phyloP scores from a whole-genome alignment of 53 echinoderm and acorn worm species.

The Stichopus horrens region DNA sequence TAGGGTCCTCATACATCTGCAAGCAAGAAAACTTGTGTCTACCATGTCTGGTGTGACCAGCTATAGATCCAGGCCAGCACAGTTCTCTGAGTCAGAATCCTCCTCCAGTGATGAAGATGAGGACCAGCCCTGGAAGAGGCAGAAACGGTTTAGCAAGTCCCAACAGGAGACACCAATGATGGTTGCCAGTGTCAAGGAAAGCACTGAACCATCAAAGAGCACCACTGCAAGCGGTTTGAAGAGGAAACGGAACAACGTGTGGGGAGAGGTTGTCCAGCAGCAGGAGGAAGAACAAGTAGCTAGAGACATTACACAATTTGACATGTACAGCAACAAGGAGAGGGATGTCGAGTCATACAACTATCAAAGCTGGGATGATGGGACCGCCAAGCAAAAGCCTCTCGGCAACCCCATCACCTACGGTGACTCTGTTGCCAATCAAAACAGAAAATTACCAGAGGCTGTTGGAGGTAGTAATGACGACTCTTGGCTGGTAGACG shows the following conservation, averaged over 20 bases:
- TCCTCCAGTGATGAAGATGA: slow-evolving; percentile 46
- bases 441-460: slow-evolving; percentile 27
- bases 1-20: too few species aligned
- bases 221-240: not conserved
- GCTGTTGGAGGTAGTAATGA: slow-evolving; percentile 63
- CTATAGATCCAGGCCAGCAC: slow-evolving; percentile 21
- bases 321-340: slow-evolving; percentile 59
- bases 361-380: slow-evolving; percentile 45
- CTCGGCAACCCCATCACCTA: slow-evolving; percentile 54
- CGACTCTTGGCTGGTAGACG: slow-evolving; percentile 64
- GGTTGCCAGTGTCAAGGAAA: not conserved
- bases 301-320: slow-evolving; percentile 71
- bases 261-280: slow-evolving; percentile 74
- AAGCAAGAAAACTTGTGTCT: too few species aligned
- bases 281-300: slow-evolving; percentile 80
- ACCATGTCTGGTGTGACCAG: slow-evolving; percentile 20
- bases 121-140: slow-evolving; percentile 80
- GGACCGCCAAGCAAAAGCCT: slow-evolving; percentile 11
- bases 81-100: slow-evolving; percentile 21
- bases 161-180: not conserved
- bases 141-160: slow-evolving; percentile 32
- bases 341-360: slow-evolving; percentile 87
- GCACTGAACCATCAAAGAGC: not conserved
- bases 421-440: slow-evolving; percentile 9
- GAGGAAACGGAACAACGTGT: slow-evolving; percentile 68